Evolutionary conservation across 1,140 invertebrate species (phyloP).

Genomic region (Camponotus vicinus): DNA sequence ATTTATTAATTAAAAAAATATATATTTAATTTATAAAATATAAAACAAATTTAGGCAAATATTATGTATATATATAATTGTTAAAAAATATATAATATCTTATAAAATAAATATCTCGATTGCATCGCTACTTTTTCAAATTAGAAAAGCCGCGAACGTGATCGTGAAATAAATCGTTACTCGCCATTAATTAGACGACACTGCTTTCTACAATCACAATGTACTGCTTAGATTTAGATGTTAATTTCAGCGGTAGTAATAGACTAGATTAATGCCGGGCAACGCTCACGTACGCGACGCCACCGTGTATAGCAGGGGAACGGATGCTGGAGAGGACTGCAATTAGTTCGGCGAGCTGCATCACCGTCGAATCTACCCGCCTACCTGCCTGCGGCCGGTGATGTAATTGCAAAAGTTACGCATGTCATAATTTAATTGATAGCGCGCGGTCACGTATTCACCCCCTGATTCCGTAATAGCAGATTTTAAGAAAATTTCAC

Average conservation of each 20-base stretch:
- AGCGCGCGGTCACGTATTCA: constrained; percentile 11
- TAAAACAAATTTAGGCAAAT: neutral
- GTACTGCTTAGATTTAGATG: constrained; percentile 56
- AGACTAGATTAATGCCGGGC: constrained; percentile 56
- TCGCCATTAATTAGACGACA: constrained; percentile 31
- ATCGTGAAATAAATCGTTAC: neutral
- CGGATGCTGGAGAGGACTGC: constrained; percentile 38
- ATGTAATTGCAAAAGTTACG: constrained; percentile 63
- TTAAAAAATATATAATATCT: neutral
- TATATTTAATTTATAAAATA: neutral
- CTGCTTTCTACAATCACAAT: constrained; percentile 42
- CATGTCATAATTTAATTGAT: constrained; percentile 62
- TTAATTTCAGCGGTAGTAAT: constrained; percentile 58
- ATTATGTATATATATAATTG: neutral
- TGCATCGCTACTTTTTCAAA: neutral
- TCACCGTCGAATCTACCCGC: constrained; percentile 48
- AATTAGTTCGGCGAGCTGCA: constrained; percentile 56
- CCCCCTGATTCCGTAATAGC: constrained; percentile 34
- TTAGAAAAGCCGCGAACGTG: neutral
- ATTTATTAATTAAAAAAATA: neutral
- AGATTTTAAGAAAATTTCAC: constrained; percentile 30
- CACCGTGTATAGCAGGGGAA: constrained; percentile 7
- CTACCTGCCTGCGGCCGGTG: constrained; percentile 32
- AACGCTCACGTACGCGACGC: constrained; percentile 51
- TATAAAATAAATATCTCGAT: neutral